Base-by-base conservation (phyloP, 2,113 vertebrate genomes). In the Lasiurus cinereus region DNA sequence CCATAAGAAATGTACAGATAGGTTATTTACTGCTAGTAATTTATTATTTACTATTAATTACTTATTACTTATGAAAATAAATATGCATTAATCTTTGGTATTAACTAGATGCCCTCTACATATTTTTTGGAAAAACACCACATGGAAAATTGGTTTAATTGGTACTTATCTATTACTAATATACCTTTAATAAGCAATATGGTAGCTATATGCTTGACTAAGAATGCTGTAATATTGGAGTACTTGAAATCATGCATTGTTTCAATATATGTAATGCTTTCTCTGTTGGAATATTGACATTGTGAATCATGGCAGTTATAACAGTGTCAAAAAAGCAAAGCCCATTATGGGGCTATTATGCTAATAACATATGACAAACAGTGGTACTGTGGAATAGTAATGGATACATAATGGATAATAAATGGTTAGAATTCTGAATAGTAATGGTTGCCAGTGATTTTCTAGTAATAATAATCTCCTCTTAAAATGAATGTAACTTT, bases 361-460 rank as follows among this genome's bases (percentile, higher is more conserved):
- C 50, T 93, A 96, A 97, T 78, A 94, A 6, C 29, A 79, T 14
- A 59, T 0, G 89, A 90, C 88, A 94, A 90, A 79, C 88, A 91
- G 24, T 54, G 46, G 21, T 62, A 66, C 82, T 31, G 1, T 89
- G 62, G 83, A 52, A 67, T 72, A 24, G 78, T 95, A 95, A 93
- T 96, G 90, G 89, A 94, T 96, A 50, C 62, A 11, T 96, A 96
- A 97, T 76, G 84, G 82, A 19, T 48, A 97, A 87, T 10, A 96
- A 95, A 97, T 93, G 83, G 43, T 66, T 83, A 83, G 54, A 48
- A 91, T 92, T 67, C 79, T 24, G 72, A 93, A 96, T 88, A 95
- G 29, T 73, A 91, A 88, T 78, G 50, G 50, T 48, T 29, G 0
- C 88, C 88, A 21, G 67, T 92, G 39, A 80, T 92, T 97, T 97